Evolutionary conservation across 2,797 vertebrate species (phyloP), one percentile per base, ranked within the genome.

Genomic region (Oreochromis mossambicus): DNA sequence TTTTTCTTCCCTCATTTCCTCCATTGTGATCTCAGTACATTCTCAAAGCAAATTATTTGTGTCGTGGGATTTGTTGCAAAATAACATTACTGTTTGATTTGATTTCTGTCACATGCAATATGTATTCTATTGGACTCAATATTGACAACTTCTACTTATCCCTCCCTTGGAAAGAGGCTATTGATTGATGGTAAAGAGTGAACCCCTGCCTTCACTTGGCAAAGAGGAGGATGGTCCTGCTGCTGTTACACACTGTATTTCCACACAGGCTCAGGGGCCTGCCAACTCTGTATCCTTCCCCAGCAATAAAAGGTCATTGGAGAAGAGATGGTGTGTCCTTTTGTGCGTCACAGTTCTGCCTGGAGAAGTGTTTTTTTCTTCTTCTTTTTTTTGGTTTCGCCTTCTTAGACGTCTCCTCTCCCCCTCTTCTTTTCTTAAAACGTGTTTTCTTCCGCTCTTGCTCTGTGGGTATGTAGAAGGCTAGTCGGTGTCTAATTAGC

Each of bases 291-390:
- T 90, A 85, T 92, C 82, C 88, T 90, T 91, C 87, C 89, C 88
- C 82, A 84, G 83, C 88, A 93, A 88, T 91, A 90, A 92, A 95
- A 96, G 94, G 93, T 95, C 94, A 95, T 92, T 89, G 73, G 80
- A 94, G 94, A 93, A 81, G 89, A 93, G 88, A 85, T 87, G 82
- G 75, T 89, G 78, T 91, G 92, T 94, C 92, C 92, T 93, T 94
- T 91, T 90, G 82, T 93, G 86, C 32, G 52, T 93, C 88, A 92
- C 70, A 89, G 38, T 88, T 88, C 78, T 84, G 92, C 92, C 93
- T 83, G 83, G 86, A 94, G 93, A 93, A 78, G 56, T 81, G 73
- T 80, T 73, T 36, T 50, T 52, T 78, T 51, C 36, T 52, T 75
- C 56, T 61, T 48, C 24, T 52, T 43, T 75, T 26, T 36, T 51